phyloP scores from a whole-genome alignment of 2,888 invertebrate genomes.

The Macrosoma leucophasiata region DNA sequence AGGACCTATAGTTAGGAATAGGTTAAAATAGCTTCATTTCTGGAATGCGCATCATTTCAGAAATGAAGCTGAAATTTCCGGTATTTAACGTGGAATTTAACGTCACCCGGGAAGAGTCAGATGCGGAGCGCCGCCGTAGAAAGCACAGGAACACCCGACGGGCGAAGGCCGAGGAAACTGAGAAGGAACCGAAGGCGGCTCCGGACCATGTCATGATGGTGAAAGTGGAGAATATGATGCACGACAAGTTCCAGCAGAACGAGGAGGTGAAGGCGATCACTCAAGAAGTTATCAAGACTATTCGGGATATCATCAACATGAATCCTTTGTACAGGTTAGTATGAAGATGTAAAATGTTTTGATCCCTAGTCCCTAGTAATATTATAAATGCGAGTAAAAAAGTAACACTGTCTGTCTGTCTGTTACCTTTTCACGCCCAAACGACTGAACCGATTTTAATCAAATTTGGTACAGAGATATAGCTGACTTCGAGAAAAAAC shows the following conservation, averaged over 20 bases:
- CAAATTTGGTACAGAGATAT: too few relatives aligned
- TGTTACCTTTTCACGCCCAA: too few relatives aligned
- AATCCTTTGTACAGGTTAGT: slow-evolving; percentile 91
- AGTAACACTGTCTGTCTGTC: neutral
- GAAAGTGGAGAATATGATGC: slow-evolving; percentile 93
- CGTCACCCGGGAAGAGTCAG: slow-evolving; percentile 86
- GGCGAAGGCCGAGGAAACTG: slow-evolving; percentile 26
- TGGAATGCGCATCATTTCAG: slow-evolving; percentile 61
- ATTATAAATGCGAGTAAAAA: neutral
- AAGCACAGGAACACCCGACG: slow-evolving; percentile 58
- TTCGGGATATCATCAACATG: slow-evolving; percentile 96
- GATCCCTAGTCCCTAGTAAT: neutral
- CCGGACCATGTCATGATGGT: slow-evolving; percentile 85
- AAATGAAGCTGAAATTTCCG: slow-evolving; percentile 88
- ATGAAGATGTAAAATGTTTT: neutral
- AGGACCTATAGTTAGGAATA: too few relatives aligned
- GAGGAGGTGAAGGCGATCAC: slow-evolving; percentile 98
- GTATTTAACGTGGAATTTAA: slow-evolving; percentile 88
- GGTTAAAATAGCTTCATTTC: slow-evolving; percentile 66
- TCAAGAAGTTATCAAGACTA: slow-evolving; percentile 97
- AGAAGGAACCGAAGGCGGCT: slow-evolving; percentile 34
- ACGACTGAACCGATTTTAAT: too few relatives aligned
- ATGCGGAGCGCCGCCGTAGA: slow-evolving; percentile 73
- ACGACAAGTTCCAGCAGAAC: slow-evolving; percentile 91
- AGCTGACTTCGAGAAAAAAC: too few relatives aligned